Conservation (phyloP, 1,140 invertebrate genomes). For the Polyergus mexicanus region DNA sequence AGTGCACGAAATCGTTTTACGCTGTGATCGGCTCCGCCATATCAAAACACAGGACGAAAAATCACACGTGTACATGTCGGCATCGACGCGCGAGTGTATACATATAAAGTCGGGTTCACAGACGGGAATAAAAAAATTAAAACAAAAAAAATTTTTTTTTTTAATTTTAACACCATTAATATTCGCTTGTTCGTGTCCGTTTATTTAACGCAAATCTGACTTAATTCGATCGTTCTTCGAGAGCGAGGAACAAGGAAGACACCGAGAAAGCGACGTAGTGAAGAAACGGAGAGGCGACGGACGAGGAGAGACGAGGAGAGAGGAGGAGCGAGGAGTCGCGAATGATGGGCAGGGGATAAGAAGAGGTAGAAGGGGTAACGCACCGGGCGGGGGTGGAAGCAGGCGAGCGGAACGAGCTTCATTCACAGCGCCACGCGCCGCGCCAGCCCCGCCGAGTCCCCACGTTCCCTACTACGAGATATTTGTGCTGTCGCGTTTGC, state of each 20-base stretch:
- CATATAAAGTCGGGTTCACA: no score
- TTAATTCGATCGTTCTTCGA: slow-evolving; percentile 10
- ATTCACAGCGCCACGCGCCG: slow-evolving; percentile 65
- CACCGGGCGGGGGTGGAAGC: slow-evolving; percentile 29
- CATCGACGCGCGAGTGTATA: no score
- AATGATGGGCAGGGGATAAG: no score
- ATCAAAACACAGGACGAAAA: slow-evolving; percentile 11
- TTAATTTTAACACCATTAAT: no score
- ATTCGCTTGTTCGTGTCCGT: no score
- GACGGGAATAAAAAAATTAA: no score
- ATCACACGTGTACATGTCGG: neutral
- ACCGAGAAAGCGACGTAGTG: neutral
- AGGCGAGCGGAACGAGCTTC: slow-evolving; percentile 63
- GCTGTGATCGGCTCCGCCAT: neutral
- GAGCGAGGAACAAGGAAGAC: slow-evolving; percentile 51
- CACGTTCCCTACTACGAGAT: slow-evolving; percentile 70
- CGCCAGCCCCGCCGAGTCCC: neutral
- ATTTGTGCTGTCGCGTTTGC: slow-evolving; percentile 69
- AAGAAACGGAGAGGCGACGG: neutral
- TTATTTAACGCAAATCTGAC: no score
- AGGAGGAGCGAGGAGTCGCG: no score
- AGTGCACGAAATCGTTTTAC: slow-evolving; percentile 22
- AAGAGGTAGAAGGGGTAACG: neutral
- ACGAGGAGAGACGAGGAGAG: no score
- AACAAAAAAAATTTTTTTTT: no score